Evolutionary conservation across 1,140 invertebrate genomes (phyloP), one percentile per base, ranked within the genome.

Genomic region (Pentalonia nigronervosa): DNA sequence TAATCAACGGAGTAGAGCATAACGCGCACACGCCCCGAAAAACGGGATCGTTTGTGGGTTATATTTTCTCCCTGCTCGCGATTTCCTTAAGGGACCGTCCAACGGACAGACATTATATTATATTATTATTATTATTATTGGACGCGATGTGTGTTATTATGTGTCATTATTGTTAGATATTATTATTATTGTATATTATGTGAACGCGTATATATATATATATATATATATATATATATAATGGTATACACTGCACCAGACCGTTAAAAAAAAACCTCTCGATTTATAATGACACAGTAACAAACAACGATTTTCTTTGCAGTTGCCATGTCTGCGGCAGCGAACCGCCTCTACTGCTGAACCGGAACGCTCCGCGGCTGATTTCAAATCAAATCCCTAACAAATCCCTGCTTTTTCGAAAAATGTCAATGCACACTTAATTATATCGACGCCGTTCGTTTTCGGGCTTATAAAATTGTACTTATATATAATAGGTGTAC

Each of bases 41-140:
- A 53, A 53, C 47, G 47, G 17, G n/a, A 50, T 8, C 21, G 47
- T 87, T 41, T 47, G 87, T n/a, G 45, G 45, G 47, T 50, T n/a
- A 48, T 87, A 45, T 84, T 41, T 34, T 53, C 20, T 89, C n/a
- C 21, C 48, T 20, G 17, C 30, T 17, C 21, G 47, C 8, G 34
- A 53, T 89, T 89, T 36, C 88, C 56, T 56, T 11, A 36, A 89
- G 48, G 34, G 88, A 56, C 88, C 9, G 48, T 25, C 47, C 7
- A 34, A 56, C 87, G 11, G 34, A 56, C 34, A 56, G 23, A 47
- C 84, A 47, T 45, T 45, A 67, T 30, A 47, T 41, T 83, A 25
- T 17, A 83, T n/a, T n/a, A n/a, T n/a, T n/a, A n/a, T n/a, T 83
- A 83, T 87, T 87, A 48, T 87, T 87, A 87, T 87, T 45, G 3